Conservation (phyloP, 2,888 invertebrate genomes). For the Nasonovia ribisnigri region DNA sequence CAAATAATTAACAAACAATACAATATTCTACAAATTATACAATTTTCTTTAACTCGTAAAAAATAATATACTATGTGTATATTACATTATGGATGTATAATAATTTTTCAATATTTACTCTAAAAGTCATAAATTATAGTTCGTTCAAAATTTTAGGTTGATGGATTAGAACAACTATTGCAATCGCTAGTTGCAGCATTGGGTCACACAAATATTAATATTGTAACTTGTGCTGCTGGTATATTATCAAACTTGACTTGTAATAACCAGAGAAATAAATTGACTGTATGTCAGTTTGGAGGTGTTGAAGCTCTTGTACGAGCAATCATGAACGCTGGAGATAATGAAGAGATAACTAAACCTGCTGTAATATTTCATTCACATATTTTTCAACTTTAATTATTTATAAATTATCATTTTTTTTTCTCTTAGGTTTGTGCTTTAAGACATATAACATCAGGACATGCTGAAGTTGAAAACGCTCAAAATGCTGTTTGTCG, state of each 20-base stretch:
- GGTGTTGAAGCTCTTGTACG: conserved; percentile 97
- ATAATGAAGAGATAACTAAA: conserved; percentile 98
- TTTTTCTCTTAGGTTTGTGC: conserved; percentile 79
- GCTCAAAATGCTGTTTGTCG: conserved; percentile 96
- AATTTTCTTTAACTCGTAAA: not conserved
- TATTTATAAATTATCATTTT: not conserved
- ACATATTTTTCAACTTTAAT: not conserved
- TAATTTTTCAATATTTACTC: not conserved
- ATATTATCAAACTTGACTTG: conserved; percentile 98
- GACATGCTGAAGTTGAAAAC: conserved; percentile 95
- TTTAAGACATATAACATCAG: conserved; percentile 94
- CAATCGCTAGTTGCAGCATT: conserved; percentile 92
- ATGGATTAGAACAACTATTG: conserved; percentile 87
- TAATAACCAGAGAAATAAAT: conserved; percentile 99
- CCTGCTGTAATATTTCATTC: conserved; percentile 80
- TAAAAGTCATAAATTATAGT: not conserved
- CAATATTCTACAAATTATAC: no score
- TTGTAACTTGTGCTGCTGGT: conserved; percentile 98
- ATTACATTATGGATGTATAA: not conserved
- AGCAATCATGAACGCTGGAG: conserved; percentile 92
- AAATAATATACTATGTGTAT: not conserved
- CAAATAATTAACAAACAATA: not conserved
- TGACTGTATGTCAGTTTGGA: conserved; percentile 79
- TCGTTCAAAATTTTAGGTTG: conserved; percentile 73
- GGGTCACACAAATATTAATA: conserved; percentile 92